Evolutionary conservation across 2,888 invertebrate species (phyloP).

Genomic region (Zaprionus obscuricornis): DNA sequence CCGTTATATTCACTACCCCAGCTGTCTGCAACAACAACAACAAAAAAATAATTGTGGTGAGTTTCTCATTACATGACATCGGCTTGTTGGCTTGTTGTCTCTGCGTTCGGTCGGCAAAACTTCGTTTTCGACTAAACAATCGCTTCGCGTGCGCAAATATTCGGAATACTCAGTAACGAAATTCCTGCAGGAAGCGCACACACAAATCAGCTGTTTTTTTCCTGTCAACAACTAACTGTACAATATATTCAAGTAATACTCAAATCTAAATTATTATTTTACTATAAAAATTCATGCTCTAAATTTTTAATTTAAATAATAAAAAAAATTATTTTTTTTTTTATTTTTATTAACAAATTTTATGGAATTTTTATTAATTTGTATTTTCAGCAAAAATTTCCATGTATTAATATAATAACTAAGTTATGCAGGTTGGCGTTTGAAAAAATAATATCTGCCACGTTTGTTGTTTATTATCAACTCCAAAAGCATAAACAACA

Average conservation of each 20-base stretch:
- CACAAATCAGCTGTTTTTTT: conserved; percentile 59
- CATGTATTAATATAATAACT: not conserved
- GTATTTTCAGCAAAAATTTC: not conserved
- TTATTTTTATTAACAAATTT: not conserved
- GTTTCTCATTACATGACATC: conserved; percentile 35
- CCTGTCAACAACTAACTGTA: not conserved
- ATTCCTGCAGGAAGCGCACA: conserved; percentile 51
- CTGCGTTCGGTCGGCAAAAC: conserved; percentile 9
- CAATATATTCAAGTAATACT: not conserved
- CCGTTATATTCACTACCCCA: conserved; percentile 43
- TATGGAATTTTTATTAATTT: not conserved
- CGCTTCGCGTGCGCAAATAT: conserved; percentile 40
- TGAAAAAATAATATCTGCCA: conserved; percentile 5
- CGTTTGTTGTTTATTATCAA: conserved; percentile 63
- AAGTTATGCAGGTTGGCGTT: not conserved
- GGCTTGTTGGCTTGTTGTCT: conserved; percentile 16
- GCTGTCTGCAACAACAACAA: no score
- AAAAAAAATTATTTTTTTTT: not conserved
- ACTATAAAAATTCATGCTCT: not conserved
- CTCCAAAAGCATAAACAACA: conserved; percentile 58
- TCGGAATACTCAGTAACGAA: conserved; percentile 55
- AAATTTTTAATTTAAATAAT: not conserved
- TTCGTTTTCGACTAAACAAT: no score
- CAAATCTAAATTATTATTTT: conserved; percentile 13
- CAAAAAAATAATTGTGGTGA: conserved; percentile 66